A percentile compares a stretch with the other conserved stretches of the same genome.
Conservation (phyloP, 2,797 vertebrate genomes). For the Poeciliopsis paucimaculata region DNA sequence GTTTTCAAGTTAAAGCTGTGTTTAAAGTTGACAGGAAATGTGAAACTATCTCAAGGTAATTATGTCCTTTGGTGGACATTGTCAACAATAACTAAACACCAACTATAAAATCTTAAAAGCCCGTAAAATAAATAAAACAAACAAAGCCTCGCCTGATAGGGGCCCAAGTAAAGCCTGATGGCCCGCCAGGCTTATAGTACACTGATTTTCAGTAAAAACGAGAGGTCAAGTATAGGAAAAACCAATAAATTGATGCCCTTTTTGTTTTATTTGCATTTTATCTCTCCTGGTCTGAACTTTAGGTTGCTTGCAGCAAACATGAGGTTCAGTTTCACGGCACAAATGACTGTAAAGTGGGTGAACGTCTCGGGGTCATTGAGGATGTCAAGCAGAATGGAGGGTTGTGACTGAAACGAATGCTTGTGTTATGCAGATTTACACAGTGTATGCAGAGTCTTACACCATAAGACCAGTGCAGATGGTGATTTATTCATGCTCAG, state of each 20-base stretch:
- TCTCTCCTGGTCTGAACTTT: conserved; percentile 15
- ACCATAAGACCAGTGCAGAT: not conserved
- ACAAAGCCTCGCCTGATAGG: too few relatives aligned
- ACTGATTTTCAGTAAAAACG: not conserved
- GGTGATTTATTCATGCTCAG: not conserved
- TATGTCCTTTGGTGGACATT: too few relatives aligned
- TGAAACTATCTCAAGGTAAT: too few relatives aligned
- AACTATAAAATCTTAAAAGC: too few relatives aligned
- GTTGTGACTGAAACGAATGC: not conserved
- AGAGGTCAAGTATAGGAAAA: not conserved
- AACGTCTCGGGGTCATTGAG: conserved; percentile 58
- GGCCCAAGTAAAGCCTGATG: too few relatives aligned
- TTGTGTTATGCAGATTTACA: not conserved
- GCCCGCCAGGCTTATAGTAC: not conserved
- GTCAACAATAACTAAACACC: too few relatives aligned
- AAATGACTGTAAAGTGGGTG: conserved; percentile 60
- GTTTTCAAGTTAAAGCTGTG: too few relatives aligned
- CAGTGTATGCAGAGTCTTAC: not conserved
- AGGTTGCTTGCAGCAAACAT: conserved; percentile 37
- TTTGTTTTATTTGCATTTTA: not conserved
- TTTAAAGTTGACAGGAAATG: too few relatives aligned
- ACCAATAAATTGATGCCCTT: not conserved
- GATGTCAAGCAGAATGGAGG: conserved; percentile 32
- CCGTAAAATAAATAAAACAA: too few relatives aligned
- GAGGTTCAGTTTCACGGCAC: conserved; percentile 44